Base-by-base conservation (phyloP, 2,888 invertebrate species). In the Halictus ligatus region DNA sequence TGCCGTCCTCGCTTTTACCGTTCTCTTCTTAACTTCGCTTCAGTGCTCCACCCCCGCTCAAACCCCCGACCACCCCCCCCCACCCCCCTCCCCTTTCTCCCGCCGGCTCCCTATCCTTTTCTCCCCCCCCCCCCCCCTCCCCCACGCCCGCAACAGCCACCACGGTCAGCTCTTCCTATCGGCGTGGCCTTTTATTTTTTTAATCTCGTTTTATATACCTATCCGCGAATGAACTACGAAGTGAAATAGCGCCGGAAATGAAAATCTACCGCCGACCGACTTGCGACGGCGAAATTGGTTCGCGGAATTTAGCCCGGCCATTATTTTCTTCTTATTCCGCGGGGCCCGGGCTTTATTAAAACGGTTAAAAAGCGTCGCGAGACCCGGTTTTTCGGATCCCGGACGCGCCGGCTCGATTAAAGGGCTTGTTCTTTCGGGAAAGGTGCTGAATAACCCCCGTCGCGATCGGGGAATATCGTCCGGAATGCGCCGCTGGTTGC, bases 21-120 rank as follows among this genome's bases (percentile, higher is more conserved):
- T 83, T 83, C 86, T 81, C 87, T 88, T 89, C 89, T 85, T 88
- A 90, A 88, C 87, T 89, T 86, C 84, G 85, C 76, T 81, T 88
- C 83, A 75, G 78, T 75, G 85, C 80, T 75, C 71, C 81, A 75
- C 67, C 48, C 29, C 72, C 64, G 18, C 81, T 25, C 60, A 13
- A 35, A 4, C 12, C 5, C 12, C 12, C 25, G 0, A 0, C 10
- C n/a, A n/a, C n/a, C n/a, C 58, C 12, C 25, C 12, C n/a, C 6
- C 54, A 35, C 0, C n/a, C 8, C 21, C 54, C 7, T 54, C 21
- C 54, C 8, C 54, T 58, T 58, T 13, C n/a, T 5, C 60, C 60
- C 60, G 13, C 25, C 60, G 60, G 29, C 75, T 74, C 73, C 77
- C 73, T 78, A 71, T 78, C 85, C 75, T 77, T 69, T 78, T 54